A percentile compares a stretch with the other conserved stretches of the same genome.
phyloP scores from a whole-genome alignment of 2,888 invertebrate species.

The Stenichneumon culpator region DNA sequence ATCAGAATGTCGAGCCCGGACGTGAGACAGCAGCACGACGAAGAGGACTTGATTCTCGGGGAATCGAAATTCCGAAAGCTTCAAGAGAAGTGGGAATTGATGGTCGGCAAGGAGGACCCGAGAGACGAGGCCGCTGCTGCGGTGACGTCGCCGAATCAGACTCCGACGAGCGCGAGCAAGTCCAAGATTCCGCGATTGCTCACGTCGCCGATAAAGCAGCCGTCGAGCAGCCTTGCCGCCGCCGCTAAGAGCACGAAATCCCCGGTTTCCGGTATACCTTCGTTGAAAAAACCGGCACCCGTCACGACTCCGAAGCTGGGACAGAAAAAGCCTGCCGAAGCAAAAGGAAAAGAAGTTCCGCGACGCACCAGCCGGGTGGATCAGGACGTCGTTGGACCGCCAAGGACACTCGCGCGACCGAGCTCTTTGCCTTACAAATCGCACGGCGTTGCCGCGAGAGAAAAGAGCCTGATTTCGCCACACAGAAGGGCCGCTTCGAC shows the following conservation, averaged over 20 bases:
- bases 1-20: slow-evolving; percentile 81
- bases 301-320: slow-evolving; percentile 63
- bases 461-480: slow-evolving; percentile 82
- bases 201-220: slow-evolving; percentile 90
- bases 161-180: slow-evolving; percentile 85
- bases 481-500: slow-evolving; percentile 90
- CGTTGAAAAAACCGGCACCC: slow-evolving; percentile 78
- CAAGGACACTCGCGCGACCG: slow-evolving; percentile 86
- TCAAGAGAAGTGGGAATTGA: slow-evolving; percentile 93
- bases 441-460: slow-evolving; percentile 77
- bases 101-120: slow-evolving; percentile 87
- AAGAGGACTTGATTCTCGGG: slow-evolving; percentile 82
- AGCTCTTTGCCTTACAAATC: slow-evolving; percentile 91
- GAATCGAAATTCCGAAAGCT: slow-evolving; percentile 91
- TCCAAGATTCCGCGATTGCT: slow-evolving; percentile 92
- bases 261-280: slow-evolving; percentile 81
- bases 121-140: slow-evolving; percentile 76
- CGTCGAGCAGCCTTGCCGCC: slow-evolving; percentile 72
- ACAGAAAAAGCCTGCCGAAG: slow-evolving; percentile 66
- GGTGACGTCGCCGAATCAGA: slow-evolving; percentile 79
- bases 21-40: slow-evolving; percentile 69
- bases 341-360: slow-evolving; percentile 75
- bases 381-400: slow-evolving; percentile 84
- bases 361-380: slow-evolving; percentile 89
- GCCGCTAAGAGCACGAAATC: slow-evolving; percentile 74